A percentile compares a stretch with the other conserved stretches of the same genome.
Conservation (phyloP, 2,888 invertebrate genomes). For the Sarcophaga carnaria region DNA sequence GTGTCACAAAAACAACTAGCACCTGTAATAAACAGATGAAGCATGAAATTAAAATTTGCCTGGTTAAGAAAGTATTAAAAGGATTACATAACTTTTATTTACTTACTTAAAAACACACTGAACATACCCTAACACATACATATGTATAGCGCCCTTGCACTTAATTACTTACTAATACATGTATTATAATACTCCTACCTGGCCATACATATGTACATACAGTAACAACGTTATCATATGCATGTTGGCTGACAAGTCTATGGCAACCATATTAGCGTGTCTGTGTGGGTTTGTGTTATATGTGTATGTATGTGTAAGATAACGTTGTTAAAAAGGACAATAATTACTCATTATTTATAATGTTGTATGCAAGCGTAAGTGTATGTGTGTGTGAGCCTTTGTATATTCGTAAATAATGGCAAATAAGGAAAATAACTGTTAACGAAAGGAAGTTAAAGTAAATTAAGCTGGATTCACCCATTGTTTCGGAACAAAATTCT, state of each 20-base stretch:
- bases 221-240: background rate
- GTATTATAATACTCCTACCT: too few species aligned
- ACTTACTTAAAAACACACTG: background rate
- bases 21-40: conserved; percentile 55
- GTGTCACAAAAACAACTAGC: background rate
- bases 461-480: background rate
- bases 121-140: background rate
- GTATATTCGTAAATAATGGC: background rate
- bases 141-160: background rate
- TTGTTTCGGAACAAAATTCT: too few species aligned
- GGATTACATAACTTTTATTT: background rate
- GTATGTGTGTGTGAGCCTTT: background rate
- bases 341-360: conserved; percentile 55
- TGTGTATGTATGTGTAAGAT: background rate
- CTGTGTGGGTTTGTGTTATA: background rate
- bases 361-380: background rate
- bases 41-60: conserved; percentile 66
- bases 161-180: background rate
- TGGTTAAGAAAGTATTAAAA: conserved; percentile 43
- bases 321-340: conserved; percentile 45
- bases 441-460: conserved; percentile 44
- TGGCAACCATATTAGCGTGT: background rate
- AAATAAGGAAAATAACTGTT: conserved; percentile 20
- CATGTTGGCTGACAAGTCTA: background rate
- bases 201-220: background rate